Evolutionary conservation across 1,140 invertebrate genomes (phyloP), one percentile per base, ranked within the genome.

Genomic region (Diachasma alloeum): DNA sequence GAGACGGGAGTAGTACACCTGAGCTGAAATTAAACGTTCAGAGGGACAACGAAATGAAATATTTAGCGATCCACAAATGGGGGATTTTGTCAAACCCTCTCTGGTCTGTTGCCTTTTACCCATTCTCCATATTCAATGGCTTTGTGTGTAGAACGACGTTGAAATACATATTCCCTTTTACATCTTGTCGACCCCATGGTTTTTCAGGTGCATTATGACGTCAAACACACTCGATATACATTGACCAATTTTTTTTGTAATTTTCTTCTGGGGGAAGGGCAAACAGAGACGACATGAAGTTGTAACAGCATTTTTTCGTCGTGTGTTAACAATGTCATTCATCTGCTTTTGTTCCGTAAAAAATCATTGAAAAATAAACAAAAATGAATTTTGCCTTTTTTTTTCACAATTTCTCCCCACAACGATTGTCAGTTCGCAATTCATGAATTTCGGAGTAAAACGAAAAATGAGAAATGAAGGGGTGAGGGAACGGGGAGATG

Each of bases 21-120:
- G 87, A 86, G 83, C 81, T 83, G 79, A 87, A 86, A 87, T 87
- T 85, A 86, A 88, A 86, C 81, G 83, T 85, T 86, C 82, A 76
- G 80, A 81, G 83, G 82, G 82, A 84, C 80, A 78, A 63, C 80
- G 78, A 87, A 88, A 88, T 88, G 84, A 88, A 88, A 88, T 88
- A 87, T 87, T 88, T 87, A 86, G 84, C 83, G 82, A 87, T 83
- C 85, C 83, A 77, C 37, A 74, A 79, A 78, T 82, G 79, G 76
- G 78, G 69, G 59, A 53, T 48, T 36, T 63, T 76, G 56, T 76
- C 69, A 72, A 66, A 70, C 56, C 37, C 39, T 74, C 24, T 44
- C 44, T 66, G 37, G 42, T 11, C 59, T 22, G 24, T 66, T 37
- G 72, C 24, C 56, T 19, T 39, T 22, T 11, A 13, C 37, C 17